Conservation (phyloP, 2,113 vertebrate genomes). For the Pseudorasbora parva region DNA sequence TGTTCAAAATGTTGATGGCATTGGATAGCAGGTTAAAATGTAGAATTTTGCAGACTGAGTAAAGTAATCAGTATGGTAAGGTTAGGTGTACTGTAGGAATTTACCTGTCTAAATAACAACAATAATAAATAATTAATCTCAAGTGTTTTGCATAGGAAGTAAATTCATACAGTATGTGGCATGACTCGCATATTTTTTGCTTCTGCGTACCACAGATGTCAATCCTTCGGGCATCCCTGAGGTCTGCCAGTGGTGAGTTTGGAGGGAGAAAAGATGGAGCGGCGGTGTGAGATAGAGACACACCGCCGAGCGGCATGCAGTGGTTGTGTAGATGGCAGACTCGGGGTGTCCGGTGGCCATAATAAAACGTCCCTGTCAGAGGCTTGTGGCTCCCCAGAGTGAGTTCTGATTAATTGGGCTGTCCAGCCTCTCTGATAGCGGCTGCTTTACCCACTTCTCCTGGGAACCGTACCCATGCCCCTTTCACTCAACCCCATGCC, state of each 20-base stretch:
- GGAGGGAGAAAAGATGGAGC: slow-evolving; percentile 15
- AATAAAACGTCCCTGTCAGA: slow-evolving; percentile 76
- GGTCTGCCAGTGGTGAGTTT: slow-evolving; percentile 7
- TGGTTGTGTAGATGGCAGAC: slow-evolving; percentile 52
- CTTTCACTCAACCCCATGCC: slow-evolving; percentile 45
- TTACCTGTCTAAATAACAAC: slow-evolving; percentile 4
- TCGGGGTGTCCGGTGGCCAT: slow-evolving; percentile 63
- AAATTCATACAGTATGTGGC: background rate
- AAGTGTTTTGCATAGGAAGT: slow-evolving; percentile 6
- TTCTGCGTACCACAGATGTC: background rate
- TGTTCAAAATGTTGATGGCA: background rate
- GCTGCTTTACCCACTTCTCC: slow-evolving; percentile 75
- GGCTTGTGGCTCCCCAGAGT: slow-evolving; percentile 68
- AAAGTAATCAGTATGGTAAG: background rate
- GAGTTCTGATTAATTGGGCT: slow-evolving; percentile 77
- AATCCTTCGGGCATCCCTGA: background rate
- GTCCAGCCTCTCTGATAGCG: slow-evolving; percentile 73
- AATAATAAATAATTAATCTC: background rate
- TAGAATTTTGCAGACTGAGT: background rate
- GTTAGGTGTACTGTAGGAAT: background rate
- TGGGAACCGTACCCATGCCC: slow-evolving; percentile 69
- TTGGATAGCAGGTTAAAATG: background rate
- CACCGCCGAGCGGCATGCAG: background rate
- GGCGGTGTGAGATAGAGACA: background rate
- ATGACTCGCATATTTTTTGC: background rate